Conservation (phyloP, 37 sponge, comb jelly and placozoan genomes). For the Aphrocallistes beatrix region DNA sequence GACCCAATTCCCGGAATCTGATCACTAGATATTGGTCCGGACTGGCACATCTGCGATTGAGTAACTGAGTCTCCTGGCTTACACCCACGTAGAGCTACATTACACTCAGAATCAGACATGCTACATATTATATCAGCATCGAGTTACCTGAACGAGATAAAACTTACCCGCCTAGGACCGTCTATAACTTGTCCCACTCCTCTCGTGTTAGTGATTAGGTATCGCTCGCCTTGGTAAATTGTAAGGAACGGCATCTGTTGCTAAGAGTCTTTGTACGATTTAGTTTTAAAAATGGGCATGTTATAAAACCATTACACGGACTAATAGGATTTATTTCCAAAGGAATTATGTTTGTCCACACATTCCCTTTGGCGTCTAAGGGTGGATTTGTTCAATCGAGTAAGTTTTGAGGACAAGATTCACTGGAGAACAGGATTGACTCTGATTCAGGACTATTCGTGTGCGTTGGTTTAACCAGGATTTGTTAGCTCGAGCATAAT, state of each 20-base stretch:
- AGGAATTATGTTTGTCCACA: too few relatives aligned
- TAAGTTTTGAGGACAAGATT: too few relatives aligned
- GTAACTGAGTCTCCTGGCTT: slow-evolving; percentile 27
- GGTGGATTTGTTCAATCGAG: too few relatives aligned
- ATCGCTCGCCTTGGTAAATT: slow-evolving; percentile 44
- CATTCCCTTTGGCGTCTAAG: too few relatives aligned
- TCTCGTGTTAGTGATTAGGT: slow-evolving; percentile 33
- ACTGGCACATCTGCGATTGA: slow-evolving; percentile 34
- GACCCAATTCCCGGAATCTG: slow-evolving; percentile 6
- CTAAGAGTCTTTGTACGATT: too few relatives aligned
- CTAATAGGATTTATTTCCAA: too few relatives aligned
- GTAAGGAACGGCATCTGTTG: slow-evolving; percentile 48
- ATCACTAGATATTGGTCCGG: slow-evolving; percentile 57
- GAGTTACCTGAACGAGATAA: background rate
- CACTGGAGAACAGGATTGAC: too few relatives aligned
- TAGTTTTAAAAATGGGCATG: too few relatives aligned
- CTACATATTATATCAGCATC: background rate
- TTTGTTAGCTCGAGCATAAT: too few relatives aligned
- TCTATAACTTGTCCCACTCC: slow-evolving; percentile 35
- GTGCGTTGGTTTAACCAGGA: too few relatives aligned
- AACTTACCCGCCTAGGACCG: slow-evolving; percentile 60
- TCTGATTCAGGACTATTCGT: too few relatives aligned
- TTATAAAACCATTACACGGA: too few relatives aligned
- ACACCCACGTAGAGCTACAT: slow-evolving; percentile 34
- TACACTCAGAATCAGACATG: background rate